These are phyloP conservation scores for Varecia variegata DNA, from an alignment of 2,797 vertebrate species.

Conservation along the genomic window DNA sequence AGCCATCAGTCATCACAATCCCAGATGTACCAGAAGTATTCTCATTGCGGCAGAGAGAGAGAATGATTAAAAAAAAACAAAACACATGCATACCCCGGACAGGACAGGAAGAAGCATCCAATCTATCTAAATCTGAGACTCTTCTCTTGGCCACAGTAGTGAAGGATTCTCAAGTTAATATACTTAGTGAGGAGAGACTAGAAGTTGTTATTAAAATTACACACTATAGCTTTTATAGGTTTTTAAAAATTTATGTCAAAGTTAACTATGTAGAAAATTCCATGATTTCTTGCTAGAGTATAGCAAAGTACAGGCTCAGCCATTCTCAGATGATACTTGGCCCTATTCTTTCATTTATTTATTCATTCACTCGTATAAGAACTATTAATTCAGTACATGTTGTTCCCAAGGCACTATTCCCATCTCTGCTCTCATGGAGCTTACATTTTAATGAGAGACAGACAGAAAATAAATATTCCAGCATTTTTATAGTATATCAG, in stretches of 20 bases:
- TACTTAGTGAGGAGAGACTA: neutral
- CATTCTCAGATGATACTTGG: neutral
- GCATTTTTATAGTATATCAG: neutral
- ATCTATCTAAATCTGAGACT: neutral
- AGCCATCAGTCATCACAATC: neutral
- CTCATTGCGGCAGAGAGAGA: neutral
- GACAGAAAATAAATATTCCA: neutral
- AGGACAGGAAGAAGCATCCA: neutral
- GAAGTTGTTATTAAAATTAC: neutral
- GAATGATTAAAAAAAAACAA: neutral
- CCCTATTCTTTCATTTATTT: neutral
- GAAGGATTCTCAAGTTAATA: slow-evolving; percentile 2
- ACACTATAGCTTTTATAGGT: neutral
- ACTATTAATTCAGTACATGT: neutral
- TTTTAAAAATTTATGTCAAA: neutral
- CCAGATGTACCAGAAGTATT: neutral
- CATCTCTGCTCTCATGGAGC: neutral
- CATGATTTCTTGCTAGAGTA: neutral
- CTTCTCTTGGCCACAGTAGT: neutral
- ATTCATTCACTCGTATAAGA: neutral
- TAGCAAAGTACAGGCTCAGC: neutral
- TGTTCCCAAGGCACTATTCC: neutral
- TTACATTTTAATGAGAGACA: neutral
- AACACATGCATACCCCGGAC: neutral
- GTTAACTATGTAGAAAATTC: neutral